Evolutionary conservation across 2,888 invertebrate species (phyloP).

Genomic region (Anorthoa munda): DNA sequence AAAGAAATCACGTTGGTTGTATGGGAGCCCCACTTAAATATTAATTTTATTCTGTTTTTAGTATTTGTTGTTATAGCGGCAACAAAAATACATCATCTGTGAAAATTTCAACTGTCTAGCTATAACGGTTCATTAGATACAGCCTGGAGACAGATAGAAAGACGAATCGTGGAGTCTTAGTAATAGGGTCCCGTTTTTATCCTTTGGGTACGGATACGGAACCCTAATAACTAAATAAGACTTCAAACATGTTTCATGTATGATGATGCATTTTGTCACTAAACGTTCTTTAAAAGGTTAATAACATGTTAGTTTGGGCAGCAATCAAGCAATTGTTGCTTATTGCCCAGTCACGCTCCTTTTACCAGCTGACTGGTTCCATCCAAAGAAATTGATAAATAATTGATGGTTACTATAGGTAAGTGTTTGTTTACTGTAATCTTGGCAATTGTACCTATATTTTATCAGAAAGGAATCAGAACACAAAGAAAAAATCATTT

Average conservation of each 20-base stretch:
- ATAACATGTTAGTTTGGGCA: conserved; percentile 76
- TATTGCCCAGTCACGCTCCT: conserved; percentile 75
- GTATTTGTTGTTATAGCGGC: too few relatives aligned
- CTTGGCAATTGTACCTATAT: conserved; percentile 32
- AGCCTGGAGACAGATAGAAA: too few relatives aligned
- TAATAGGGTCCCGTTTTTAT: too few relatives aligned
- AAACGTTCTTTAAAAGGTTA: conserved; percentile 81
- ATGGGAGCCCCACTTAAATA: too few relatives aligned
- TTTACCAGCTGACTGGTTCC: conserved; percentile 71
- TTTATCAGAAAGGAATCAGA: conserved; percentile 1
- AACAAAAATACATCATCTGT: too few relatives aligned
- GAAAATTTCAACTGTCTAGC: too few relatives aligned
- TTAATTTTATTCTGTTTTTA: too few relatives aligned
- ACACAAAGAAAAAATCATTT: too few relatives aligned
- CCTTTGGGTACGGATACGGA: too few relatives aligned
- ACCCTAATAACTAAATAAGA: conserved; percentile 42
- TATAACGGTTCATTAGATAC: too few relatives aligned
- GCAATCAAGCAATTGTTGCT: conserved; percentile 75
- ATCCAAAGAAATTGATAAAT: conserved; percentile 68
- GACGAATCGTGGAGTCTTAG: too few relatives aligned
- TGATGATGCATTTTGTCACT: conserved; percentile 74
- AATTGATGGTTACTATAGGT: conserved; percentile 73
- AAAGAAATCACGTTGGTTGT: too few relatives aligned
- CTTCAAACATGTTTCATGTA: conserved; percentile 56
- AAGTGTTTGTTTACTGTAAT: conserved; percentile 72